phyloP scores from a whole-genome alignment of 2,797 vertebrate species.

The Chrysocyon brachyurus region DNA sequence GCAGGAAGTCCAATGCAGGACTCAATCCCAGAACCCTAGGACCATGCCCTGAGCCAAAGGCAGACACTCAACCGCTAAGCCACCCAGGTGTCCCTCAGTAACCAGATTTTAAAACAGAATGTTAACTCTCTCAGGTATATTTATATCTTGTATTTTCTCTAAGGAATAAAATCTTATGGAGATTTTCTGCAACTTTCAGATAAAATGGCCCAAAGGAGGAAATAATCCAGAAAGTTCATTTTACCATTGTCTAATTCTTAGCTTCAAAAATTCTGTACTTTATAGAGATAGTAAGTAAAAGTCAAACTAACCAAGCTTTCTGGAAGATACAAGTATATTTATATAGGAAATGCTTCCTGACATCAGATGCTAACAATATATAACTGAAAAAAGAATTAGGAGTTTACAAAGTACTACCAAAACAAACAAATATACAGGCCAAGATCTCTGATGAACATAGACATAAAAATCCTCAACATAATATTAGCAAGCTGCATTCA shows the following conservation, averaged over 20 bases:
- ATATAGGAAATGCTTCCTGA: not conserved
- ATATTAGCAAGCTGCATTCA: not conserved
- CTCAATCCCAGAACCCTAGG: too few relatives aligned
- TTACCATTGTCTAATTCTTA: not conserved
- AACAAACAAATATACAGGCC: not conserved
- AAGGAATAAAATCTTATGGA: slow-evolving; percentile 4
- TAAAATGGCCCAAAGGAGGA: not conserved
- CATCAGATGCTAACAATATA: not conserved
- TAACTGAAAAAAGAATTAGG: slow-evolving; percentile 27
- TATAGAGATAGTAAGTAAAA: not conserved
- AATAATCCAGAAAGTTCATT: not conserved
- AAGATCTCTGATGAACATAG: not conserved
- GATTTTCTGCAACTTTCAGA: slow-evolving; percentile 19
- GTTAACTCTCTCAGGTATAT: not conserved
- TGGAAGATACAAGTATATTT: slow-evolving; percentile 22
- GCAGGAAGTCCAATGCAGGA: too few relatives aligned
- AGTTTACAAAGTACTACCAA: slow-evolving; percentile 3
- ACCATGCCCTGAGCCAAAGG: too few relatives aligned
- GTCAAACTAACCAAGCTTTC: not conserved
- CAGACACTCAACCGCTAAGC: too few relatives aligned
- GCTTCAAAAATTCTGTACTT: slow-evolving; percentile 10
- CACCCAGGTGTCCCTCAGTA: not conserved
- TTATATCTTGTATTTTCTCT: slow-evolving; percentile 10
- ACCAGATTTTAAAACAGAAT: slow-evolving; percentile 11
- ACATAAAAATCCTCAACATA: not conserved